Evolutionary conservation across 35 echinoderm and acorn worm species (phyloP), one percentile per base, ranked within the genome.

Genomic region (Diadema setosum): DNA sequence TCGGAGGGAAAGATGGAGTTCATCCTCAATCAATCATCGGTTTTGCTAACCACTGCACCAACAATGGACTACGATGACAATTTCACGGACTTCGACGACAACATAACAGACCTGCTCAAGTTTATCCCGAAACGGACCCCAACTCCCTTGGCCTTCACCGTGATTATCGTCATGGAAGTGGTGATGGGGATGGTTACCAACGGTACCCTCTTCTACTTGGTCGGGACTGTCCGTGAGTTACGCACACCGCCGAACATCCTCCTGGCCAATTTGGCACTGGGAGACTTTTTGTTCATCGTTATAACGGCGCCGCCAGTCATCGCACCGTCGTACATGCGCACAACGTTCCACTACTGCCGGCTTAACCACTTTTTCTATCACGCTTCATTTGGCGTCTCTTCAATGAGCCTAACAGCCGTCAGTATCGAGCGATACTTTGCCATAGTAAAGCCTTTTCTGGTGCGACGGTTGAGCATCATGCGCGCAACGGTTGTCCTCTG

Each of bases 391-490:
- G 73, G 73, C 40, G 73, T 78, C 14, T 78, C 73, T n/a, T 78
- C 73, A 12, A 41, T 78, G 4, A 78, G 73, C 44, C 11, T 78
- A 3, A 78, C 73, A 5, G 73, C 73, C 14, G 44, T 78, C 30
- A 78, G 73, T 21, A 78, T 78, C 44, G 73, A 78, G 40, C 73
- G 73, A 8, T 78, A 78, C 24, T 78, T 78, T 41, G 73, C 73
- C 3, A 78, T 78, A 12, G 73, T 78, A 7, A 78, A 78, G 73
- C 73, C 73, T 39, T 78, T 78, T 44, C 73, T 78, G 3, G 73
- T 78, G 73, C 73, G 73, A 35, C 73, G 73, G 11, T 3, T 78
- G 34, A 34, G 73, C 73, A 44, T 78, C 35, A 78, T 78, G 73
- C 73, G 73, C 73, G 73, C 73, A 39, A 78, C 73, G 24, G 40